Conservation (phyloP, 2,797 vertebrate genomes). For the Denticeps clupeoides region DNA sequence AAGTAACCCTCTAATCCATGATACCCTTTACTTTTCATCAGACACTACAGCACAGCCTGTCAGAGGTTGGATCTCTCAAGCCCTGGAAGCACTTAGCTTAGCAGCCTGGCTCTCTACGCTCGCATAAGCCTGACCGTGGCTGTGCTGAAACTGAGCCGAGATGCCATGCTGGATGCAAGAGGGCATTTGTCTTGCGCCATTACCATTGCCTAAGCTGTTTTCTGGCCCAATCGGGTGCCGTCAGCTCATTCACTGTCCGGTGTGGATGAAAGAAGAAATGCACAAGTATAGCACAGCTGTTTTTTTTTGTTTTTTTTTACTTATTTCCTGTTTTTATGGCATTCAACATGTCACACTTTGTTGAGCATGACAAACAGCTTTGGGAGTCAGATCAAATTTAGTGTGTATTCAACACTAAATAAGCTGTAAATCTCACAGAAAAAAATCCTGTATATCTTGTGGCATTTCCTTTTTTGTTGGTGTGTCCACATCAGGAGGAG, state of each 20-base stretch:
- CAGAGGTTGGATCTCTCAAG: slow-evolving; percentile 10
- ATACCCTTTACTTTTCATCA: slow-evolving; percentile 20
- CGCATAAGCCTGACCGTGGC: not conserved
- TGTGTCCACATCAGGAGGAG: no score
- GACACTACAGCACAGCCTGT: slow-evolving; percentile 14
- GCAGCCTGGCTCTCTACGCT: not conserved
- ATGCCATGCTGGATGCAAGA: slow-evolving; percentile 7
- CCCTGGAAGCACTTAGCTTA: slow-evolving; percentile 7
- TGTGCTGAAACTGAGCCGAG: not conserved
- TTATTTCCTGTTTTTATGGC: not conserved
- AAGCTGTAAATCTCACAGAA: not conserved
- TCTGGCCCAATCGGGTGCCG: slow-evolving; percentile 9
- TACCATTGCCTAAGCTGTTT: slow-evolving; percentile 22
- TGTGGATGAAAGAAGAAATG: slow-evolving; percentile 7
- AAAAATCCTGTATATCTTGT: no score
- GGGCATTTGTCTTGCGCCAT: slow-evolving; percentile 16
- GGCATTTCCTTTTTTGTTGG: no score
- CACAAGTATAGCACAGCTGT: no score
- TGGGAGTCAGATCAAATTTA: not conserved
- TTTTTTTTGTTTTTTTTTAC: not conserved
- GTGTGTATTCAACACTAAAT: not conserved
- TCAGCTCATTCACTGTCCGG: slow-evolving; percentile 15
- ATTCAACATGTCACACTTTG: not conserved
- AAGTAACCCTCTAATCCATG: slow-evolving; percentile 42
- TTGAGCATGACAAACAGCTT: slow-evolving; percentile 4